phyloP scores from a whole-genome alignment of 2,888 invertebrate genomes.

The Drosophila picticornis region DNA sequence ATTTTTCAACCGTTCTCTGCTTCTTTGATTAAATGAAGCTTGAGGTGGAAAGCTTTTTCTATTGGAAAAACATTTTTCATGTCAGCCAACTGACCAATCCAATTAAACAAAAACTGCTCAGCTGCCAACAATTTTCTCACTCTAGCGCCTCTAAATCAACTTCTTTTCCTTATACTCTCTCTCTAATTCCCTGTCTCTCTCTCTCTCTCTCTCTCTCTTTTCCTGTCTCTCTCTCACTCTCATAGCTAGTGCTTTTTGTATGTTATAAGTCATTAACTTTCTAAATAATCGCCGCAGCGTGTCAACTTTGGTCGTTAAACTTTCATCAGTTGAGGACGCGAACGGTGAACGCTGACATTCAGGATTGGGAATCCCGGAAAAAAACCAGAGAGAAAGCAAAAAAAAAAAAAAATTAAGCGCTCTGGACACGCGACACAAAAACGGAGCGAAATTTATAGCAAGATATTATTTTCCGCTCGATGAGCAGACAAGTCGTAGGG shows the following conservation, averaged over 20 bases:
- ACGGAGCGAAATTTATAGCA: slow-evolving; percentile 75
- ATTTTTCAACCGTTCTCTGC: neutral
- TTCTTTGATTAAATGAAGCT: slow-evolving; percentile 47
- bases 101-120: slow-evolving; percentile 61
- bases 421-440: slow-evolving; percentile 63
- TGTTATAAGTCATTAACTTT: slow-evolving; percentile 82
- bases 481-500: slow-evolving; percentile 81
- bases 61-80: slow-evolving; percentile 66
- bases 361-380: slow-evolving; percentile 50
- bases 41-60: slow-evolving; percentile 48
- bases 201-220: neutral
- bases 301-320: slow-evolving; percentile 82
- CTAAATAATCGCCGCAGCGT: slow-evolving; percentile 82
- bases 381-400: slow-evolving; percentile 8
- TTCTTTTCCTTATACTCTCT: slow-evolving; percentile 6
- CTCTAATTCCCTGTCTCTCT: slow-evolving; percentile 4
- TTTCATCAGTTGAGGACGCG: slow-evolving; percentile 71
- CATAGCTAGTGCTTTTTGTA: slow-evolving; percentile 50
- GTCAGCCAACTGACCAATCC: slow-evolving; percentile 64
- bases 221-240: slow-evolving; percentile 18
- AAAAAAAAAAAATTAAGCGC: slow-evolving; percentile 60
- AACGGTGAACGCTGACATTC: slow-evolving; percentile 42
- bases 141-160: slow-evolving; percentile 48
- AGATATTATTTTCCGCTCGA: slow-evolving; percentile 82
- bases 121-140: slow-evolving; percentile 54